Base-by-base conservation (phyloP, 2,797 vertebrate genomes). In the Parauchenoglanis ngamensis region DNA sequence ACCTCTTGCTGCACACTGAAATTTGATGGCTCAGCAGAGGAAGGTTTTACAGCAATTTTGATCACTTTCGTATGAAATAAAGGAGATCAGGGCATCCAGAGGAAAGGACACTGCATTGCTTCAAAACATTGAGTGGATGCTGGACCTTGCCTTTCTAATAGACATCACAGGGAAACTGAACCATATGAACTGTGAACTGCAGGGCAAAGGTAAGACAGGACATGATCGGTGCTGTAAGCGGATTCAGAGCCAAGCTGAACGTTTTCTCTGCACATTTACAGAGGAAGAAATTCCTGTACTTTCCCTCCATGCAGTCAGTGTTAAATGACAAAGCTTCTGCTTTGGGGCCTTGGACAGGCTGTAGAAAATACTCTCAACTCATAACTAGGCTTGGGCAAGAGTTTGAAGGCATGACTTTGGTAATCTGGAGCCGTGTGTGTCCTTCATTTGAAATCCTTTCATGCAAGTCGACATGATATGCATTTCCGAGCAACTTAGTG, bases 271-370 rank as follows among this genome's bases (percentile, higher is more conserved):
- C 79, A 83, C 81, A 81, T 84, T 65, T 87, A 85, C 85, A 88
- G 78, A 88, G 56, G 67, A 76, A 85, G 12, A 90, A 87, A 12
- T 0, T 88, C 40, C 72, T 89, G 68, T 86, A 89, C 87, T 90
- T 89, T 78, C 82, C 87, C 61, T 90, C 87, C 21, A 61, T 91
- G 63, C 81, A 87, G 75, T 21, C 2, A 1, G 61, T 83, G 84
- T 78, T 88, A 70, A 88, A 90, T 10, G 84, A 89, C 83, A 88
- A 88, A 87, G 85, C 87, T 80, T 88, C 65, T 90, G 87, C 82
- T 68, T 89, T 89, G 13, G 13, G 76, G 3, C 63, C 1, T 90
- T 88, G 40, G 79, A 89, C 13, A 85, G 23, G 86, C 4, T 90
- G 84, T 44, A 85, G 40, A 85, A 87, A 86, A 92, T 85, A 75